Percentiles rank a stretch among this genome's conserved stretches.
Evolutionary conservation across 1,140 invertebrate genomes (phyloP).

Genomic region (Caerostris extrusa): DNA sequence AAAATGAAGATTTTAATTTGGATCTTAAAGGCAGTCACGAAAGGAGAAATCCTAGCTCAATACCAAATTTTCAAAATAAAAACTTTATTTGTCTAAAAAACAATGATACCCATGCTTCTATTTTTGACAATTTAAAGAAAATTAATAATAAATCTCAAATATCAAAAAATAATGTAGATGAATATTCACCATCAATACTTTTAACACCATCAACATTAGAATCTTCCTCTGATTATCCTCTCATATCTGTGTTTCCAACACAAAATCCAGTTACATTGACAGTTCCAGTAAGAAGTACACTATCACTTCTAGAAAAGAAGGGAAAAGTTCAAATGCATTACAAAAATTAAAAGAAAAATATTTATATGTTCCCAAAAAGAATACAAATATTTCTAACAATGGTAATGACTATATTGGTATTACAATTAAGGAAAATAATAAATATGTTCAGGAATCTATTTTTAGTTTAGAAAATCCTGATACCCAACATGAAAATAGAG

Average conservation of each 20-base stretch:
- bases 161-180: background rate
- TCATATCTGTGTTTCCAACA: constrained; percentile 40
- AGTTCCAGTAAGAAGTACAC: constrained; percentile 47
- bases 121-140: constrained; percentile 5
- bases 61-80: background rate
- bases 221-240: constrained; percentile 22
- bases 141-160: background rate
- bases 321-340: background rate
- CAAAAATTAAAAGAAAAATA: constrained; percentile 57
- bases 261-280: constrained; percentile 36
- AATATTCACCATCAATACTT: background rate
- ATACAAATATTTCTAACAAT: background rate
- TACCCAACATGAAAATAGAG: background rate
- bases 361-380: background rate
- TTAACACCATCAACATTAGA: background rate
- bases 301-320: constrained; percentile 21
- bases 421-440: background rate
- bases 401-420: background rate
- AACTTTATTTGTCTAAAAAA: constrained; percentile 25
- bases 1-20: background rate
- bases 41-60: background rate
- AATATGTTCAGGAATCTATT: too few species aligned
- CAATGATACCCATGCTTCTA: background rate
- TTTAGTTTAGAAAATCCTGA: background rate
- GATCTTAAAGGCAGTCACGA: background rate